A percentile compares a stretch with the other conserved stretches of the same genome.
phyloP scores from a whole-genome alignment of 2,888 invertebrate genomes.

The Latrodectus elegans region DNA sequence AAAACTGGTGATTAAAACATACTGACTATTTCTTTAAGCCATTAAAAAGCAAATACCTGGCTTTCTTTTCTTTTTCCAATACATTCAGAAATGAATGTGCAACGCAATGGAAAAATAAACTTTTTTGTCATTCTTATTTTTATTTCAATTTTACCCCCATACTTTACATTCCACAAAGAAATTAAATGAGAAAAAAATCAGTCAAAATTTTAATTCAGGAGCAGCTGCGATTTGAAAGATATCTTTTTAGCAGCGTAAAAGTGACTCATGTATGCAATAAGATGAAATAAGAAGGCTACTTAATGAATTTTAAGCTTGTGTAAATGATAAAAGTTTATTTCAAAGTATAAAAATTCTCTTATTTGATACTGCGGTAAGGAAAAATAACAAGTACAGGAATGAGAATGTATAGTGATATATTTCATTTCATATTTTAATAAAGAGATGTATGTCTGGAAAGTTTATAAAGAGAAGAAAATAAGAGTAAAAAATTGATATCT shows the following conservation, averaged over 20 bases:
- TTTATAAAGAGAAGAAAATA: too few species aligned
- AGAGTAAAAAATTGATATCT: too few species aligned
- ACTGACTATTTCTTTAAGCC: constrained; percentile 60
- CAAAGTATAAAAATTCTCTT: too few species aligned
- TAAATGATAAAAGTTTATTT: constrained; percentile 3
- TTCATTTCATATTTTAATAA: too few species aligned
- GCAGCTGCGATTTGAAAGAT: constrained; percentile 63
- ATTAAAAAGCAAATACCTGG: constrained; percentile 60
- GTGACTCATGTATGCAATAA: constrained; percentile 34
- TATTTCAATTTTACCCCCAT: constrained; percentile 36
- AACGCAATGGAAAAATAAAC: constrained; percentile 63
- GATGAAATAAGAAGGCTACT: constrained; percentile 38
- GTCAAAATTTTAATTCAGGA: constrained; percentile 20
- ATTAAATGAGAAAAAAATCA: too few species aligned
- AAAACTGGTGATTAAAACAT: constrained; percentile 57
- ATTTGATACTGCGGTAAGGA: too few species aligned
- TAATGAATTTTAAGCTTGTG: constrained; percentile 45
- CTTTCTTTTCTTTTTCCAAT: constrained; percentile 40
- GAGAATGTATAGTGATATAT: too few species aligned
- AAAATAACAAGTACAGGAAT: too few species aligned
- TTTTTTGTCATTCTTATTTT: constrained; percentile 29
- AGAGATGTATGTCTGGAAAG: too few species aligned
- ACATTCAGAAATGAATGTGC: constrained; percentile 64
- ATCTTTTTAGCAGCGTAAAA: constrained; percentile 41
- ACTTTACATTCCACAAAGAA: too few species aligned